These are phyloP conservation scores for Caenorhabditis sulstoni DNA, from an alignment of 2,888 invertebrate genomes.

Conservation along the genomic window DNA sequence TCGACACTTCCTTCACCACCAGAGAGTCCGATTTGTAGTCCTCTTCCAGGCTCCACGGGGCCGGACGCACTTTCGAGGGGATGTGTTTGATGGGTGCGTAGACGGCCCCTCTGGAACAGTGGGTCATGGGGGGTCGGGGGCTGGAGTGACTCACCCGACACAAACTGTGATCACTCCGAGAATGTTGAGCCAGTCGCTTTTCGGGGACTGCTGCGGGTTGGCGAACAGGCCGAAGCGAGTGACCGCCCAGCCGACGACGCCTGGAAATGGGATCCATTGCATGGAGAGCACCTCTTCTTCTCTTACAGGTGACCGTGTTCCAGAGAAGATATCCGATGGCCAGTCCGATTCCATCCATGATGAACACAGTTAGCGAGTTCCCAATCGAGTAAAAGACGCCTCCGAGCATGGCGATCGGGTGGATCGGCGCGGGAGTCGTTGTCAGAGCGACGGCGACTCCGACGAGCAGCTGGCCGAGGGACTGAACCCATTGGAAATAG, in stretches of 20 bases:
- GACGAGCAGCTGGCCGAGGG: conserved; percentile 64
- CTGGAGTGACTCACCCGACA: conserved; percentile 57
- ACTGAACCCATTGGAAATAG: conserved; percentile 70
- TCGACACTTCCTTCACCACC: conserved; percentile 29
- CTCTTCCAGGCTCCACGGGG: conserved; percentile 55
- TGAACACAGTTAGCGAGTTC: conserved; percentile 62
- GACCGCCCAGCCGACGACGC: conserved; percentile 66
- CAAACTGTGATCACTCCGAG: conserved; percentile 67
- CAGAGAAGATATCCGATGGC: conserved; percentile 68
- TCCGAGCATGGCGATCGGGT: conserved; percentile 63
- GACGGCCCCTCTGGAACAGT: conserved; percentile 56
- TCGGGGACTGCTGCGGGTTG: conserved; percentile 57
- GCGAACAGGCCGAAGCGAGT: conserved; percentile 70
- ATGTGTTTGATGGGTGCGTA: conserved; percentile 67
- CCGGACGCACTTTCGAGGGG: conserved; percentile 65
- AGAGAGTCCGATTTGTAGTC: conserved; percentile 41
- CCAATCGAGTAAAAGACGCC: conserved; percentile 68
- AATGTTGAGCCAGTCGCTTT: conserved; percentile 63
- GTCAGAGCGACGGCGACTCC: conserved; percentile 55
- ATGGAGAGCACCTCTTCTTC: not conserved
- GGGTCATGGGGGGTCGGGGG: not conserved
- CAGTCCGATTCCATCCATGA: conserved; percentile 70
- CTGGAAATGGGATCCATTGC: conserved; percentile 6
- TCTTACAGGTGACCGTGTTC: conserved; percentile 65
- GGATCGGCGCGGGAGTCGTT: conserved; percentile 47